Conservation (phyloP, 2,888 invertebrate genomes). For the Kryphioiulus occultus region DNA sequence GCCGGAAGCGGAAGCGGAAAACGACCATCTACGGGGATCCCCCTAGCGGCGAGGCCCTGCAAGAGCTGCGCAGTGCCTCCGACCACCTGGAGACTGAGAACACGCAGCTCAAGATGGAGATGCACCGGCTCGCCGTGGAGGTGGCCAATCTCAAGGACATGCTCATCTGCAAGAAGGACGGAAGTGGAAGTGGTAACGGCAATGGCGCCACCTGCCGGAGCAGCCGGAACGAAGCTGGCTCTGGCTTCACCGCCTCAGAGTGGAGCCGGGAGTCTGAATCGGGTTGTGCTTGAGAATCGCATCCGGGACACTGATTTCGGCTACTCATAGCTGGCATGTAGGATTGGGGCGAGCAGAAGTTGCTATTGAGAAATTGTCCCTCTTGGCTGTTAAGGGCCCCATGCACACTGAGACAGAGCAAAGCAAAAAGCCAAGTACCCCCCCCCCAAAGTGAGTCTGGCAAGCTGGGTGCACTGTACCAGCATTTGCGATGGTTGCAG, state of each 20-base stretch:
- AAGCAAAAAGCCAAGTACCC: no score
- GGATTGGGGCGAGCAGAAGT: not conserved
- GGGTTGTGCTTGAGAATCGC: not conserved
- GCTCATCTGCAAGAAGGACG: slow-evolving; percentile 56
- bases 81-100: slow-evolving; percentile 64
- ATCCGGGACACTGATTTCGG: not conserved
- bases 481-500: no score
- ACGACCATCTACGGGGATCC: not conserved
- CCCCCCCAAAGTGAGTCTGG: no score
- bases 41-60: slow-evolving; percentile 1
- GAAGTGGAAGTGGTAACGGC: not conserved
- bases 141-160: slow-evolving; percentile 81
- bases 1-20: not conserved
- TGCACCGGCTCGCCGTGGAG: slow-evolving; percentile 87
- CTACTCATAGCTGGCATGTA: not conserved
- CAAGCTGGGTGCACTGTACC: no score
- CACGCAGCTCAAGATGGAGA: slow-evolving; percentile 77
- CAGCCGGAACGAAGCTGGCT: slow-evolving; percentile 1
- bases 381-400: no score
- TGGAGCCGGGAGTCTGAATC: slow-evolving; percentile 28
- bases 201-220: not conserved
- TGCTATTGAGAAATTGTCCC: no score
- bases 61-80: slow-evolving; percentile 60
- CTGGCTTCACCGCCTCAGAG: slow-evolving; percentile 26
- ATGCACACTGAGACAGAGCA: no score